Evolutionary conservation across 2,797 vertebrate genomes (phyloP).

Genomic region (Otus scops): DNA sequence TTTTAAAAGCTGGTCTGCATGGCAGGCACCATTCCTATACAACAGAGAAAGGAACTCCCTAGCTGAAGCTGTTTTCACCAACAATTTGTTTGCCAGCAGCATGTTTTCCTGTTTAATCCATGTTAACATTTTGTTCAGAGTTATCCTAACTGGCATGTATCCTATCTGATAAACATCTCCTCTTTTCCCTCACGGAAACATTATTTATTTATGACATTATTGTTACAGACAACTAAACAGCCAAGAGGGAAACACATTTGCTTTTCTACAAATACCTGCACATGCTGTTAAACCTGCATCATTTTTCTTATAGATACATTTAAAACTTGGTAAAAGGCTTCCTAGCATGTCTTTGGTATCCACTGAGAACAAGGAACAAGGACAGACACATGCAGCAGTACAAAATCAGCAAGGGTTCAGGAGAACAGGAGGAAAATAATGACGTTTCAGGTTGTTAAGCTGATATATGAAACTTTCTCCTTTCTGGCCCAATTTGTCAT

Average conservation of each 20-base stretch:
- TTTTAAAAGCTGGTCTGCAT: constrained; percentile 4
- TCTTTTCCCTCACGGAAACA: constrained; percentile 51
- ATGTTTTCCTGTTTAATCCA: constrained; percentile 35
- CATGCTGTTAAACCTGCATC: constrained; percentile 22
- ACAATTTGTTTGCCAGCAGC: constrained; percentile 40
- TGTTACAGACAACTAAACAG: constrained; percentile 64
- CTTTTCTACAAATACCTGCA: constrained; percentile 50
- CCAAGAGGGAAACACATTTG: constrained; percentile 52
- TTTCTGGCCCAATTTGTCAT: neutral
- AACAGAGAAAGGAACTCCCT: constrained; percentile 28
- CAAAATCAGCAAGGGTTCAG: constrained; percentile 4
- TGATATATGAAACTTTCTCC: neutral
- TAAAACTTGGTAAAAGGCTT: constrained; percentile 24
- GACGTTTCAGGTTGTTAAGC: neutral
- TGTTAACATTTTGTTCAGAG: constrained; percentile 58
- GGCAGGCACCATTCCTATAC: neutral
- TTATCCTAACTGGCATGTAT: constrained; percentile 42
- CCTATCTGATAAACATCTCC: constrained; percentile 58
- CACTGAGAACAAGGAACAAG: neutral
- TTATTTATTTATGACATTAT: constrained; percentile 71
- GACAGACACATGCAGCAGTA: neutral
- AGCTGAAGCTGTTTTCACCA: constrained; percentile 20
- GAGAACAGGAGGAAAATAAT: neutral
- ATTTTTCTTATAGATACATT: constrained; percentile 3
- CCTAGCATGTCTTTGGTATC: neutral